Conservation (phyloP, 1,140 invertebrate species). For the Papilio machaon region DNA sequence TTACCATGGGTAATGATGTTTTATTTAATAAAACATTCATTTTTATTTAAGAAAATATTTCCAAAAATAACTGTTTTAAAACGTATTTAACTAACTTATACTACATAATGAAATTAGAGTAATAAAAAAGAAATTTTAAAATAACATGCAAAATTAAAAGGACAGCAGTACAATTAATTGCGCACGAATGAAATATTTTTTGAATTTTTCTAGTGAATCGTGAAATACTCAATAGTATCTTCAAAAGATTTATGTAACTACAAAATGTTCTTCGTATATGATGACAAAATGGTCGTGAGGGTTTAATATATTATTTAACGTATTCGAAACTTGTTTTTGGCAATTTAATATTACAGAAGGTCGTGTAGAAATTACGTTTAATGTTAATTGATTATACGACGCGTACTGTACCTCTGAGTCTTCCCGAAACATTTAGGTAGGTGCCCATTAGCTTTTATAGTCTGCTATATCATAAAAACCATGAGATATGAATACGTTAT, state of each 20-base stretch:
- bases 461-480: not conserved
- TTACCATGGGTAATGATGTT: not conserved
- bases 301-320: not conserved
- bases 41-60: too few relatives aligned
- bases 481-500: not conserved
- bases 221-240: not conserved
- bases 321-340: not conserved
- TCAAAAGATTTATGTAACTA: not conserved
- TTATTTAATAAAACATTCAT: not conserved
- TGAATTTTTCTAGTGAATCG: not conserved
- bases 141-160: too few relatives aligned
- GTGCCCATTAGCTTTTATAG: conserved; percentile 11
- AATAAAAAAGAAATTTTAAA: too few relatives aligned
- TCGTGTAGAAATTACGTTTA: not conserved
- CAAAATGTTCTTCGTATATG: not conserved
- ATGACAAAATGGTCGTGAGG: not conserved
- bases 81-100: too few relatives aligned
- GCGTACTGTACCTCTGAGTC: not conserved
- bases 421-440: not conserved
- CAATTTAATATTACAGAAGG: not conserved
- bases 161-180: too few relatives aligned
- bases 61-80: too few relatives aligned
- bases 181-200: too few relatives aligned
- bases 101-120: too few relatives aligned
- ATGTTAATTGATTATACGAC: conserved; percentile 7